Base-by-base conservation (phyloP, 2,888 invertebrate species). In the Notodonta dromedarius region DNA sequence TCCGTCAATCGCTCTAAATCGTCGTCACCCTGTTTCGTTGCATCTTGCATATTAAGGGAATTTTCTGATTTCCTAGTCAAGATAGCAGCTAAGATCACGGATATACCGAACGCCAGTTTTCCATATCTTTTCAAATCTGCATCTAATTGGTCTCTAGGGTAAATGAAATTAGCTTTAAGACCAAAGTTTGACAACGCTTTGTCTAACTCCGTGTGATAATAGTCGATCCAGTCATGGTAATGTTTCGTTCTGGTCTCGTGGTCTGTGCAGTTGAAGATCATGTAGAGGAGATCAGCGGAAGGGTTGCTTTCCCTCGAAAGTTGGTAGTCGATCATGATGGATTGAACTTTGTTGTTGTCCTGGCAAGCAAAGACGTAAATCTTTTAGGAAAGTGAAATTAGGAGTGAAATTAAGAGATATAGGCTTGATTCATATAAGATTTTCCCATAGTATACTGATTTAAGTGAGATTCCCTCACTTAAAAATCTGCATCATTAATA, bases 281-380 rank as follows among this genome's bases (percentile, higher is more conserved):
- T 65, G 68, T 79, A 83, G 5, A 80, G 68, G 0, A 87, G 35
- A 32, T 86, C 86, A 6, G 60, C 59, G 0, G 66, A 82, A 6
- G 86, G 86, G 14, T 65, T 82, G 5, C 67, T 68, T 59, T 74
- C 76, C 55, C 59, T 79, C 0, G 78, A 70, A 13, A 78, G 4
- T 63, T 87, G 86, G 61, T 84, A 86, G 68, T 86, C 86, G 5
- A 86, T 78, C 65, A 86, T 69, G 0, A 85, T 66, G 13, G 76
- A 77, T 6, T 81, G 69, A 4, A 69, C 63, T 0, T 75, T 56
- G 4, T 58, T 58, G 1, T 71, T 74, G 4, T 73, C 74, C 85
- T 86, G 79, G 35, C 82, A 83, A 60, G 2, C 13, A 16, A 56
- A 57, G 59, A 44, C 52, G 13, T 24, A 35, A 9, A 24, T 7